Conservation (phyloP, 2,113 vertebrate genomes). For the Loxodonta africana region DNA sequence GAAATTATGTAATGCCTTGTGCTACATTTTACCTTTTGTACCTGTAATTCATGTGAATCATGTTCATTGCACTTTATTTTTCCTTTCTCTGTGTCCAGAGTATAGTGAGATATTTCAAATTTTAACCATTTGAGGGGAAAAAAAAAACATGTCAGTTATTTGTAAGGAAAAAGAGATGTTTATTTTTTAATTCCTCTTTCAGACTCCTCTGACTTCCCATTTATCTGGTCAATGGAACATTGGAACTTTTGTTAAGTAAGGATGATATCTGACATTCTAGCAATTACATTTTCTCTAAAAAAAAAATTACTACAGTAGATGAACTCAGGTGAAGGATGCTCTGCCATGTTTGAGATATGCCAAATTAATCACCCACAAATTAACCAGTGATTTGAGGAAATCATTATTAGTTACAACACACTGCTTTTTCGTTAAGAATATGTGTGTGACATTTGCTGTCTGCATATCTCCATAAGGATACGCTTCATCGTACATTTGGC, state of each 20-base stretch:
- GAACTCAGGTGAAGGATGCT: slow-evolving; percentile 4
- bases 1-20: slow-evolving; percentile 65
- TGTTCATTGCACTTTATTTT: slow-evolving; percentile 44
- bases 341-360: slow-evolving; percentile 8
- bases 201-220: not conserved
- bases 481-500: slow-evolving; percentile 69
- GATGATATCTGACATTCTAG: not conserved
- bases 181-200: not conserved
- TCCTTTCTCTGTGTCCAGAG: slow-evolving; percentile 35
- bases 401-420: slow-evolving; percentile 77
- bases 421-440: slow-evolving; percentile 68
- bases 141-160: not conserved
- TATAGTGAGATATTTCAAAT: not conserved
- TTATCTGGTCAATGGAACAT: not conserved
- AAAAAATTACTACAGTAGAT: not conserved
- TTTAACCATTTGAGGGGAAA: slow-evolving; percentile 24
- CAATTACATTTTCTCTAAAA: not conserved
- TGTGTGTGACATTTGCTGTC: slow-evolving; percentile 70
- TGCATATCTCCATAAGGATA: slow-evolving; percentile 44
- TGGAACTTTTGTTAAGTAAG: not conserved
- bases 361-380: slow-evolving; percentile 67
- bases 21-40: slow-evolving; percentile 68
- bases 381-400: slow-evolving; percentile 73
- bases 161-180: not conserved
- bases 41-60: slow-evolving; percentile 60